phyloP scores from a whole-genome alignment of 2,113 vertebrate genomes.

The Gnathonemus longibarbis region DNA sequence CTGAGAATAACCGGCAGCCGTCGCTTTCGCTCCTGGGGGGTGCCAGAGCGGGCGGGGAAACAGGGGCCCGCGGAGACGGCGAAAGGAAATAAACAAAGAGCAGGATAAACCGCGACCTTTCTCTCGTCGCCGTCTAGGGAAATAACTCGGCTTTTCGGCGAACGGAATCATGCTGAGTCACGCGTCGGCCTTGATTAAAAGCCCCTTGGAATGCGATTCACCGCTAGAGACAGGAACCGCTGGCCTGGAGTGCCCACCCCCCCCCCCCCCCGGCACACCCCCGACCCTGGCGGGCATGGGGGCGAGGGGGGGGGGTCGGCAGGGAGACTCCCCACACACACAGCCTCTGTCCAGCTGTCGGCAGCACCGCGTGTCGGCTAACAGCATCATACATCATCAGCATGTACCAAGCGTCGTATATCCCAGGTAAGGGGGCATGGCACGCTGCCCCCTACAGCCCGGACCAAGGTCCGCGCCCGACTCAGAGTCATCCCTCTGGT shows the following conservation, averaged over 20 bases:
- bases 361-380: background rate
- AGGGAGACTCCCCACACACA: background rate
- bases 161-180: constrained; percentile 68
- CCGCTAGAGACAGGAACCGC: constrained; percentile 24
- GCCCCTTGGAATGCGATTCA: constrained; percentile 47
- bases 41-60: constrained; percentile 28
- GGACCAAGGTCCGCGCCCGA: background rate
- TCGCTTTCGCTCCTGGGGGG: constrained; percentile 31
- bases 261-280: background rate
- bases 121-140: constrained; percentile 57
- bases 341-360: background rate
- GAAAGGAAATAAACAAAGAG: constrained; percentile 43
- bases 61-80: constrained; percentile 40
- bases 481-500: background rate
- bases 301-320: background rate
- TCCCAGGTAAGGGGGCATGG: background rate
- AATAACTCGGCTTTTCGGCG: constrained; percentile 45
- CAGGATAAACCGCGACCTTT: constrained; percentile 58
- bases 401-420: background rate
- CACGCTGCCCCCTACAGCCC: background rate
- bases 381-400: background rate
- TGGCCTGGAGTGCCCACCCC: background rate
- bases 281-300: constrained; percentile 6
- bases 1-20: background rate
- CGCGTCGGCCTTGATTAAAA: constrained; percentile 68